Evolutionary conservation across 1,140 invertebrate genomes (phyloP).

Genomic region (Bombyx mori): DNA sequence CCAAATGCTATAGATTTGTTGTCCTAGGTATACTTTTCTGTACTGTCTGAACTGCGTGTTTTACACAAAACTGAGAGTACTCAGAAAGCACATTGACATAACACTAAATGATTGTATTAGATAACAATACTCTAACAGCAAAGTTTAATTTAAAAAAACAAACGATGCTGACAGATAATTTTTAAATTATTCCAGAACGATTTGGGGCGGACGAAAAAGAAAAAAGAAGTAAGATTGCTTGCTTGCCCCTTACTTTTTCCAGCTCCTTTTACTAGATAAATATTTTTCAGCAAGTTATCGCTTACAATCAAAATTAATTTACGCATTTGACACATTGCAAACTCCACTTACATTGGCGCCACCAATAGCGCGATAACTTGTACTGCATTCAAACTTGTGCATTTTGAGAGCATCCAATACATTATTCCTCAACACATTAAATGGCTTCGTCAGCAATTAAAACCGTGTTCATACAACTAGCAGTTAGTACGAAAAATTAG

Average conservation of each 20-base stretch:
- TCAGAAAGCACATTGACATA: no score
- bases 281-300: slow-evolving; percentile 60
- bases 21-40: no score
- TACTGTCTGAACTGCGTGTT: no score
- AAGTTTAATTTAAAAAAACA: not conserved
- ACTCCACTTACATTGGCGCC: slow-evolving; percentile 40
- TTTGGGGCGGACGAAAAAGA: slow-evolving; percentile 95
- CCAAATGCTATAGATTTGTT: no score
- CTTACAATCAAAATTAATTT: slow-evolving; percentile 46
- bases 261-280: slow-evolving; percentile 61
- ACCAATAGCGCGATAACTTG: slow-evolving; percentile 60
- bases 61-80: no score
- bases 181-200: slow-evolving; percentile 81
- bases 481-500: slow-evolving; percentile 25
- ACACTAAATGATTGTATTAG: no score
- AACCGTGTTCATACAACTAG: slow-evolving; percentile 44
- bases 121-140: no score
- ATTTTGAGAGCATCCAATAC: slow-evolving; percentile 55
- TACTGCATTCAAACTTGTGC: slow-evolving; percentile 54
- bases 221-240: slow-evolving; percentile 93
- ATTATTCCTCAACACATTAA: slow-evolving; percentile 54
- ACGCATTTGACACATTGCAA: slow-evolving; percentile 20
- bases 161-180: slow-evolving; percentile 49
- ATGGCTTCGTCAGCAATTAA: slow-evolving; percentile 55
- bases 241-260: slow-evolving; percentile 68